Percentiles rank a stretch among this genome's conserved stretches.
phyloP scores from a whole-genome alignment of 2,113 vertebrate genomes.

The Isurus oxyrinchus region DNA sequence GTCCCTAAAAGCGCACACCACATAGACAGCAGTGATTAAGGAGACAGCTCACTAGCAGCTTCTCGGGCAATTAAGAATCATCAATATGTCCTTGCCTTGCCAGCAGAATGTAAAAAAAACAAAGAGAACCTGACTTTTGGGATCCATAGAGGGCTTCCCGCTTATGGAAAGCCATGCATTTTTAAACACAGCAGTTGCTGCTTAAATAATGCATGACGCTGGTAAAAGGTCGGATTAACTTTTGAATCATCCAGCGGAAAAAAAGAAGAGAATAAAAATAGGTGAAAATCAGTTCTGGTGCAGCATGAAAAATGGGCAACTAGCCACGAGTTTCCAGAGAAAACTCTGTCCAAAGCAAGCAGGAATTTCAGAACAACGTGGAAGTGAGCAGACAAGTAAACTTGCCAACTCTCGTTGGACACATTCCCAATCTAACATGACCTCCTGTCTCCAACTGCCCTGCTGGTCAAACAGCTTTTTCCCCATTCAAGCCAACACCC shows the following conservation, averaged over 20 bases:
- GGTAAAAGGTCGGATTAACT: background rate
- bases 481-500: background rate
- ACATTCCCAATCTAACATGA: background rate
- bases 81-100: too few relatives aligned
- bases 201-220: background rate
- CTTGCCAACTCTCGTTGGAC: background rate
- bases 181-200: background rate
- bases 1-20: too few relatives aligned
- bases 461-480: too few relatives aligned
- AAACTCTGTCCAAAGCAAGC: background rate
- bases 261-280: too few relatives aligned
- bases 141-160: background rate
- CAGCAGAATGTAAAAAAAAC: too few relatives aligned
- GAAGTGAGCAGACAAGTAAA: background rate
- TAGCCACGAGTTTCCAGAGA: background rate
- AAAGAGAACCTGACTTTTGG: background rate
- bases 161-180: background rate
- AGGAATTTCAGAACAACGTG: background rate
- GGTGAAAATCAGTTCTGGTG: too few relatives aligned
- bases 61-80: too few relatives aligned
- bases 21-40: too few relatives aligned
- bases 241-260: background rate
- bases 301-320: background rate
- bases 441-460: background rate
- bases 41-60: too few relatives aligned